Percentiles rank a stretch among this genome's conserved stretches.
phyloP scores from a whole-genome alignment of 2,113 vertebrate genomes.

The Physeter macrocephalus region DNA sequence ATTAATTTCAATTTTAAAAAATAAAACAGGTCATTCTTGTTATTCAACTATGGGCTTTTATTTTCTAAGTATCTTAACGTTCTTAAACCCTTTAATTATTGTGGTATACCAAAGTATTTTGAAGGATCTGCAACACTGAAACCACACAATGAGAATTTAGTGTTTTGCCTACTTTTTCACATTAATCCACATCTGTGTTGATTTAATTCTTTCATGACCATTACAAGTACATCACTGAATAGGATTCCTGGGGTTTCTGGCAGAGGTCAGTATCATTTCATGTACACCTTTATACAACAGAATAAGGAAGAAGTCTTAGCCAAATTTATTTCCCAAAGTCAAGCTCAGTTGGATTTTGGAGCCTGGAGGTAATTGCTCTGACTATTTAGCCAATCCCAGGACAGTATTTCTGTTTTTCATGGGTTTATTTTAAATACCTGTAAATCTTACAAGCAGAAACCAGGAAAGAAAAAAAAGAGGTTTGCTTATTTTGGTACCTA shows the following conservation, averaged over 20 bases:
- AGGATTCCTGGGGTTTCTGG: slow-evolving; percentile 76
- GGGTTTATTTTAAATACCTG: slow-evolving; percentile 82
- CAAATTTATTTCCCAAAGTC: slow-evolving; percentile 77
- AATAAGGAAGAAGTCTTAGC: slow-evolving; percentile 72
- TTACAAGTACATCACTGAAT: slow-evolving; percentile 70
- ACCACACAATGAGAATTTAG: slow-evolving; percentile 67
- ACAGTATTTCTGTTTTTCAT: slow-evolving; percentile 77
- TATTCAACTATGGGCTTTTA: slow-evolving; percentile 68
- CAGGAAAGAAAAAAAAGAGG: slow-evolving; percentile 66
- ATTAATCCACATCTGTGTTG: slow-evolving; percentile 62
- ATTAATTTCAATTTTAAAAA: slow-evolving; percentile 51
- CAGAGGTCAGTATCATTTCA: slow-evolving; percentile 78
- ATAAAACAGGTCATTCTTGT: slow-evolving; percentile 47
- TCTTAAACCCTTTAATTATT: slow-evolving; percentile 71
- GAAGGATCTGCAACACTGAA: slow-evolving; percentile 68
- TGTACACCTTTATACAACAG: slow-evolving; percentile 71
- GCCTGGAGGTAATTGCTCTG: slow-evolving; percentile 75
- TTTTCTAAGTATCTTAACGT: slow-evolving; percentile 69
- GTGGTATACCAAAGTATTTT: slow-evolving; percentile 69
- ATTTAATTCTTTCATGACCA: slow-evolving; percentile 57
- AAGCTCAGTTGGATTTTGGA: slow-evolving; percentile 73
- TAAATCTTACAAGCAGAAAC: slow-evolving; percentile 81
- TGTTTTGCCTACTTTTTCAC: slow-evolving; percentile 49
- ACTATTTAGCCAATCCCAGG: slow-evolving; percentile 78
- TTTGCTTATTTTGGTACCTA: slow-evolving; percentile 75